These are phyloP conservation scores for Drosophila planitibia DNA, from an alignment of 2,888 invertebrate genomes.

Conservation along the genomic window DNA sequence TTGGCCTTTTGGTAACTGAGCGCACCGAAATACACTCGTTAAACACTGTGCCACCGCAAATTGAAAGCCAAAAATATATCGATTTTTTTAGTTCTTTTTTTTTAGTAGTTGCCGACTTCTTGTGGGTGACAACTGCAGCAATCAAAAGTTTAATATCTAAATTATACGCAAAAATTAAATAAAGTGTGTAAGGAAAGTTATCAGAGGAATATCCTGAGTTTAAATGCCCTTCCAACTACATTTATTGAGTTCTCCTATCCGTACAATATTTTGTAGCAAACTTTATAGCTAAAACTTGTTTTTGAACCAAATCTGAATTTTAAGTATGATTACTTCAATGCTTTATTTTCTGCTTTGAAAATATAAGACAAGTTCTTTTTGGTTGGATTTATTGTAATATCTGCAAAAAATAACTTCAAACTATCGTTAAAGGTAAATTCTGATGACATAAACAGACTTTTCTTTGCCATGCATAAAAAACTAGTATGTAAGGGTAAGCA, in stretches of 20 bases:
- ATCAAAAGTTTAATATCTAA: conserved; percentile 43
- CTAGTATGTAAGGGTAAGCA: neutral
- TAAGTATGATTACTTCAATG: neutral
- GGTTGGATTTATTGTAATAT: neutral
- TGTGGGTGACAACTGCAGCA: conserved; percentile 45
- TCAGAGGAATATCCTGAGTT: neutral
- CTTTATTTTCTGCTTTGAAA: neutral
- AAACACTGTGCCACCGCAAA: conserved; percentile 37
- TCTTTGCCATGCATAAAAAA: neutral
- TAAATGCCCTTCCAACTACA: neutral
- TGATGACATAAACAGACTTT: neutral
- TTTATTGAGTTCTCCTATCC: neutral
- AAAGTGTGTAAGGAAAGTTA: neutral
- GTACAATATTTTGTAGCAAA: neutral
- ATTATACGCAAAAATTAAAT: conserved; percentile 2
- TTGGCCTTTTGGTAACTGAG: conserved; percentile 50
- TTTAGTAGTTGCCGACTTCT: conserved; percentile 6
- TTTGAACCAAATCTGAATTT: neutral
- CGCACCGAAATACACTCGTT: conserved; percentile 28
- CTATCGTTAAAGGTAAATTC: neutral
- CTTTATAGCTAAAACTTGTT: neutral
- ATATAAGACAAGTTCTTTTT: neutral
- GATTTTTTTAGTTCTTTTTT: conserved; percentile 1
- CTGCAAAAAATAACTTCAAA: neutral
- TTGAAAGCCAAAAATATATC: conserved; percentile 45